These are phyloP conservation scores for Tapirus indicus DNA, from an alignment of 2,797 vertebrate species.

Conservation along the genomic window DNA sequence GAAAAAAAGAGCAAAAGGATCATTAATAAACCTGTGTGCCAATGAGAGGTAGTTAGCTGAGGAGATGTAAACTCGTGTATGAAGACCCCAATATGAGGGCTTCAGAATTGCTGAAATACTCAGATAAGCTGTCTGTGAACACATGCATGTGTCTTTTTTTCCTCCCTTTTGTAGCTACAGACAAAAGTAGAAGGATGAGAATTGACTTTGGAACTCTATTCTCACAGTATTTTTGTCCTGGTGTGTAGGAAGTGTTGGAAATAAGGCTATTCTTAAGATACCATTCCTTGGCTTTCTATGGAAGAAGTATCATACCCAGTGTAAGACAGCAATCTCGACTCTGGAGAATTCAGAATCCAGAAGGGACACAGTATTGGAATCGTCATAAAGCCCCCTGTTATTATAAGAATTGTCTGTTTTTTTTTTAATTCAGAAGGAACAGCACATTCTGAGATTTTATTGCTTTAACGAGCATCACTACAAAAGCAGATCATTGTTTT, in stretches of 20 bases:
- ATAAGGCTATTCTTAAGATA: conserved; percentile 75
- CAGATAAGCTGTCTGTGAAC: conserved; percentile 19
- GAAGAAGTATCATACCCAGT: conserved; percentile 47
- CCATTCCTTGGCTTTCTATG: conserved; percentile 65
- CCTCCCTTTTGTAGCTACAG: conserved; percentile 23
- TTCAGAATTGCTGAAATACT: background rate
- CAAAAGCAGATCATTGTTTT: background rate
- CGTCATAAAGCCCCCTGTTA: background rate
- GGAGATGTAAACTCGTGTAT: background rate
- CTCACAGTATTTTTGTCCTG: conserved; percentile 75
- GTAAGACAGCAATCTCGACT: conserved; percentile 37
- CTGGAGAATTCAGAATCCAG: conserved; percentile 44
- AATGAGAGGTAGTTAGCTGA: background rate
- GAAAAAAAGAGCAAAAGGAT: background rate
- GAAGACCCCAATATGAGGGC: background rate
- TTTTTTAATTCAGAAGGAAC: background rate
- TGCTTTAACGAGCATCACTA: background rate
- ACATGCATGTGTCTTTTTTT: background rate
- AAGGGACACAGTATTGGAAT: background rate
- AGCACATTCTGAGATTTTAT: background rate
- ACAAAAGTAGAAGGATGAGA: conserved; percentile 57
- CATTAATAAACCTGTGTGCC: background rate
- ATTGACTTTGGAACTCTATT: conserved; percentile 61
- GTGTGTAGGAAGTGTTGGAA: conserved; percentile 78
- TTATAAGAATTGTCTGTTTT: background rate